Evolutionary conservation across 2,113 vertebrate genomes (phyloP), one percentile per base, ranked within the genome.

Genomic region (Epinephelus fuscoguttatus): DNA sequence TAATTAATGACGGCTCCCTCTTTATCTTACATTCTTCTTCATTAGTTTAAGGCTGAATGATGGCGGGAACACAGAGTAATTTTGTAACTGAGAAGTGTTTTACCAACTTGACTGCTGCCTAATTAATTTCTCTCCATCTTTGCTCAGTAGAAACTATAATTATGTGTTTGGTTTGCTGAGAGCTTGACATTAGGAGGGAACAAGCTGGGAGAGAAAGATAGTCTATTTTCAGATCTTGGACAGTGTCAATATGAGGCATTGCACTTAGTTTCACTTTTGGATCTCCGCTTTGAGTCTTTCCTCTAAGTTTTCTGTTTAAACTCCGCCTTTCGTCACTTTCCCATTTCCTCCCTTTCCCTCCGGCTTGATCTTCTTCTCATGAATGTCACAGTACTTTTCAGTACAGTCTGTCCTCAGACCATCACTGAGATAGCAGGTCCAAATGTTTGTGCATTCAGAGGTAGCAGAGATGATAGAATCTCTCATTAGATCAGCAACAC

Each of bases 401-500:
- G 25, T 12, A 60, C 70, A 63, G 61, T 56, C 25, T 52, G 70
- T 85, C 49, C 49, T 42, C 33, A 55, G 53, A 52, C 49, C 49
- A 50, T 70, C 50, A 37, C 12, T 49, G 25, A 74, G 75, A 72
- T 21, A 75, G 40, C 79, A 49, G 10, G 50, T 83, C 63, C 68
- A 84, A 78, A 83, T 50, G 60, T 84, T 68, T 78, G 33, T 69
- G 69, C 27, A 55, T 75, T 84, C 74, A 69, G 71, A 78, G 59
- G 66, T 59, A 74, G 77, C 60, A 70, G 37, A 27, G 30, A 73
- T 80, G 82, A 84, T 76, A 75, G 42, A 70, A 84, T 87, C 72
- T 82, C 70, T 81, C 79, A 77, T 90, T 84, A 84, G 86, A 89
- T 89, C 80, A 70, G 77, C 64, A 69, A 70, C 82, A 84, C 78